phyloP scores from a whole-genome alignment of 2,797 vertebrate species.

The Anguilla megastoma region DNA sequence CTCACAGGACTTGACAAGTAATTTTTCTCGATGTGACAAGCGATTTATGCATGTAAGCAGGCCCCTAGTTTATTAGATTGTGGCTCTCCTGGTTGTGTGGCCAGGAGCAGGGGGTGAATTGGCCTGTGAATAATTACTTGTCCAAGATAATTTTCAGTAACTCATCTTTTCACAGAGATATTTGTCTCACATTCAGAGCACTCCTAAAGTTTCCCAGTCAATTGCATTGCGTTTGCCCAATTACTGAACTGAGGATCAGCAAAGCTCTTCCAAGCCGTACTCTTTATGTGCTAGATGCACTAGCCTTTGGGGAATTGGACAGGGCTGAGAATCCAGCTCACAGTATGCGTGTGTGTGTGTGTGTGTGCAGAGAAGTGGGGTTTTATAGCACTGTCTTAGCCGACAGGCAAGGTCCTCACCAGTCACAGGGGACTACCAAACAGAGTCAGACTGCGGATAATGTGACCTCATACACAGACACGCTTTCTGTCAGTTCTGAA shows the following conservation, averaged over 20 bases:
- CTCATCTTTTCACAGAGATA: conserved; percentile 35
- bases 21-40: conserved; percentile 52
- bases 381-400: too few relatives aligned
- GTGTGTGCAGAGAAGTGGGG: too few relatives aligned
- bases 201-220: neutral
- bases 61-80: neutral
- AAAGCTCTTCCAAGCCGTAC: neutral
- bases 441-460: too few relatives aligned
- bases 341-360: too few relatives aligned
- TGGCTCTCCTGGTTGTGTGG: conserved; percentile 12
- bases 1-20: neutral
- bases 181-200: conserved; percentile 47
- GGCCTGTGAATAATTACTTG: conserved; percentile 47
- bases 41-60: neutral
- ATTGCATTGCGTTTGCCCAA: neutral
- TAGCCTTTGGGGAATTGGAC: neutral
- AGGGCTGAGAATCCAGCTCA: neutral
- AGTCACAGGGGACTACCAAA: too few relatives aligned
- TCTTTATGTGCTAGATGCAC: neutral
- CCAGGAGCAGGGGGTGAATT: neutral
- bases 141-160: conserved; percentile 48
- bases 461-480: too few relatives aligned
- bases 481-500: neutral
- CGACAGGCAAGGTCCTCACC: too few relatives aligned
- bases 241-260: neutral